Evolutionary conservation across 2,888 invertebrate genomes (phyloP), one percentile per base, ranked within the genome.

Genomic region (Scaptomyza reducta): DNA sequence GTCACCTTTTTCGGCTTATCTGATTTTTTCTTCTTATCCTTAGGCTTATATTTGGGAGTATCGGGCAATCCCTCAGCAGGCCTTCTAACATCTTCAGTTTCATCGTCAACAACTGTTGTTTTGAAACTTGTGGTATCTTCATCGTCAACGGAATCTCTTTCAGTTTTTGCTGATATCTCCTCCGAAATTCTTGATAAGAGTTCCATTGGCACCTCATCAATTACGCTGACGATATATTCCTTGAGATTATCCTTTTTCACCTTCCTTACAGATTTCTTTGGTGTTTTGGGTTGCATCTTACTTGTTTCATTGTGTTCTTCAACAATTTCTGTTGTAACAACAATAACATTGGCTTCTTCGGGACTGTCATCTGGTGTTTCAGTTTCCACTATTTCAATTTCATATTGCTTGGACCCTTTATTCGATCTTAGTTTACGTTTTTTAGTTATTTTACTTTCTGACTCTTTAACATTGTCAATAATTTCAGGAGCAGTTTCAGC

Each of bases 371-470:
- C 70, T 2, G 61, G 14, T 6, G 22, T 29, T 79, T 92, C 90
- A 14, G 92, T 87, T 6, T 93, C 93, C 3, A 92, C 89, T n/a
- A 90, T 87, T 70, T 92, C 92, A 1, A 93, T 93, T 9, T 92
- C 88, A 74, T 93, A 92, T 66, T 92, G 87, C 51, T 92, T 92
- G 0, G 87, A 84, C 1, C 92, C 93, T 51, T 90, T 91, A 62
- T 88, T 90, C 55, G 92, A 92, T 73, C 92, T 93, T 1, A 93
- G 91, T 3, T 91, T 90, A 1, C 92, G 92, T 64, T 91, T 93
- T 3, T 92, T 93, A 0, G 90, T 90, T 3, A 88, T 90, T 46
- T 90, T 90, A 61, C 89, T 89, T 25, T 79, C 78, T 18, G 77
- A 63, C 6, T 79, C 63, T 33, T 81, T 72, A 6, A 90, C 83